phyloP scores from a whole-genome alignment of 2,888 invertebrate genomes.

The Xylota segnis region DNA sequence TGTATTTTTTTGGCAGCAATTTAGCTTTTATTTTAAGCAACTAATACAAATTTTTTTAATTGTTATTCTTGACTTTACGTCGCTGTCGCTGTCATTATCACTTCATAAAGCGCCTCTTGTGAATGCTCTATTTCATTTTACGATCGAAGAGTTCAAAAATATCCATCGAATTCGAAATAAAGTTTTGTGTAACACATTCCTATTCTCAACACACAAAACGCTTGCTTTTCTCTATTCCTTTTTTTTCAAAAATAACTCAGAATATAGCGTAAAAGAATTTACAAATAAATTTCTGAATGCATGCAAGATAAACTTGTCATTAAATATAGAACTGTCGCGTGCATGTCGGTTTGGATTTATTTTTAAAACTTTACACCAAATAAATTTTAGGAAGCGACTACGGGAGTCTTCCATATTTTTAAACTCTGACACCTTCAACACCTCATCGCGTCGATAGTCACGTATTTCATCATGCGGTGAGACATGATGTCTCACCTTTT shows the following conservation, averaged over 20 bases:
- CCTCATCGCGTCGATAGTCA: constrained; percentile 42
- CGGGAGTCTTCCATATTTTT: constrained; percentile 6
- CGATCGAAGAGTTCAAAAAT: neutral
- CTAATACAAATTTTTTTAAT: neutral
- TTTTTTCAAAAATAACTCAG: constrained; percentile 21
- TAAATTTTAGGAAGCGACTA: neutral
- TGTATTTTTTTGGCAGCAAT: neutral
- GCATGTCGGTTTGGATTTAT: constrained; percentile 22
- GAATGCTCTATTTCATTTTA: constrained; percentile 2
- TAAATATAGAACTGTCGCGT: constrained; percentile 39
- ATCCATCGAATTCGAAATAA: neutral
- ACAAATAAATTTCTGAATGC: constrained; percentile 12
- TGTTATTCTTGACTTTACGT: neutral
- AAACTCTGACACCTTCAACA: constrained; percentile 49
- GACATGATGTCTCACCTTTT: neutral
- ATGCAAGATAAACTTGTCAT: constrained; percentile 1
- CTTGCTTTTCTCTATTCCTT: neutral
- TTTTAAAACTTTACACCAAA: constrained; percentile 34
- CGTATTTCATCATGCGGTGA: constrained; percentile 30
- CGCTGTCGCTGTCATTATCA: neutral
- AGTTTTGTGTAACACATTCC: constrained; percentile 21
- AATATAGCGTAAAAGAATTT: neutral
- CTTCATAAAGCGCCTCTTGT: neutral
- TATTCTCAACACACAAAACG: neutral
- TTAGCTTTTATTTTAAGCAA: neutral